phyloP scores from a whole-genome alignment of 2,797 vertebrate genomes.

The Oophaga sylvatica region DNA sequence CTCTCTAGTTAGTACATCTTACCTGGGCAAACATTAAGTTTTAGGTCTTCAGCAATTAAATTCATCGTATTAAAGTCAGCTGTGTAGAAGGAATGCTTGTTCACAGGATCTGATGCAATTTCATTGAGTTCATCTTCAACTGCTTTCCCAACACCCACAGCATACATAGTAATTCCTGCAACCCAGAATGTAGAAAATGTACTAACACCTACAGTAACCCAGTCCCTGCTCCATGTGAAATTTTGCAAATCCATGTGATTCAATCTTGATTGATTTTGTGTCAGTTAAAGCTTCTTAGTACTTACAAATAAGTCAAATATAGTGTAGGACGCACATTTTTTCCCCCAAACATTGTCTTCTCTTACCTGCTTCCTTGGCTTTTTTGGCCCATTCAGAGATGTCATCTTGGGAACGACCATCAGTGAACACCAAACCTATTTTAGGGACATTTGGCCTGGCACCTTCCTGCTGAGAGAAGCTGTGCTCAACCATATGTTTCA shows the following conservation, averaged over 20 bases:
- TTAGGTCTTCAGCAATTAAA: constrained; percentile 91
- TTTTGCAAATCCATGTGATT: constrained; percentile 17
- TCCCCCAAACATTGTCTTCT: constrained; percentile 1
- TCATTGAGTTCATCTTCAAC: constrained; percentile 91
- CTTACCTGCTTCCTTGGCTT: constrained; percentile 89
- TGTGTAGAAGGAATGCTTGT: constrained; percentile 92
- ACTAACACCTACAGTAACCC: background rate
- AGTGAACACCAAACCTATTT: constrained; percentile 91
- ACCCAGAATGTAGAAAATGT: background rate
- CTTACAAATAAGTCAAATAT: background rate
- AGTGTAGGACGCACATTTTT: too few species aligned
- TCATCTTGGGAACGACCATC: constrained; percentile 97
- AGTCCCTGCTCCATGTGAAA: constrained; percentile 12
- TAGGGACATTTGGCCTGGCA: constrained; percentile 85
- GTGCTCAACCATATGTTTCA: constrained; percentile 94
- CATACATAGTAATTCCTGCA: constrained; percentile 92
- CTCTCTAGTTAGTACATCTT: constrained; percentile 5
- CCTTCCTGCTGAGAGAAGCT: constrained; percentile 92
- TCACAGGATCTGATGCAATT: constrained; percentile 89
- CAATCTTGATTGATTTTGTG: background rate
- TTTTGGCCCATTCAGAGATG: constrained; percentile 89
- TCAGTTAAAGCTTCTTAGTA: background rate
- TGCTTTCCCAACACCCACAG: constrained; percentile 94
- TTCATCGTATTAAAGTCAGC: constrained; percentile 90
- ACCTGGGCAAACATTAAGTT: constrained; percentile 94